These are phyloP conservation scores for Baccha elongata DNA, from an alignment of 2,888 invertebrate species.

Conservation along the genomic window DNA sequence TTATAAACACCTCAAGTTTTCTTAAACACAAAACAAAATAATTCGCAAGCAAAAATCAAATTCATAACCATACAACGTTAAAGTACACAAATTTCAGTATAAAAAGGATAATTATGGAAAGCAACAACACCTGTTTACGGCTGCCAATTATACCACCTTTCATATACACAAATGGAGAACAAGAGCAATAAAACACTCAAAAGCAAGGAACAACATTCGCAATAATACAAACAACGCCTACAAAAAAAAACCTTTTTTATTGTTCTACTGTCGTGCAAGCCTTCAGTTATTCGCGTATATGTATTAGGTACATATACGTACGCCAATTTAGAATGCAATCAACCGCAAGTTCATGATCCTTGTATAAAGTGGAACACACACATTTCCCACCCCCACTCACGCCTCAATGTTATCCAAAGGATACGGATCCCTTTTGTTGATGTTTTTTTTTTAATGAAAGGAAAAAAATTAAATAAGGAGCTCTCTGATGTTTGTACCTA, in stretches of 20 bases:
- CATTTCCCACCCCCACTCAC: conserved; percentile 12
- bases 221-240: conserved; percentile 29
- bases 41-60: too few species aligned
- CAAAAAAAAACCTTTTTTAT: conserved; percentile 7
- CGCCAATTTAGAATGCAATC: conserved; percentile 71
- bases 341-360: conserved; percentile 71
- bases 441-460: conserved; percentile 20
- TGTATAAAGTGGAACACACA: conserved; percentile 55
- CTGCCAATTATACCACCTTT: conserved; percentile 52
- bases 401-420: conserved; percentile 36
- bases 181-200: conserved; percentile 28
- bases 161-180: not conserved
- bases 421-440: conserved; percentile 42
- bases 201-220: conserved; percentile 27
- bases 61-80: too few species aligned
- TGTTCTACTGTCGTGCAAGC: conserved; percentile 11
- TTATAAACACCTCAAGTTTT: too few species aligned
- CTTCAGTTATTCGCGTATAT: not conserved
- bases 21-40: too few species aligned
- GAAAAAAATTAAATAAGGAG: conserved; percentile 45
- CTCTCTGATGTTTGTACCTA: conserved; percentile 19
- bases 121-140: conserved; percentile 57
- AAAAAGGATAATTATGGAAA: conserved; percentile 42
- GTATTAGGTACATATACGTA: conserved; percentile 2
- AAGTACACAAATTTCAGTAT: too few species aligned